These are phyloP conservation scores for Caretta caretta DNA, from an alignment of 2,113 vertebrate genomes.

Conservation along the genomic window DNA sequence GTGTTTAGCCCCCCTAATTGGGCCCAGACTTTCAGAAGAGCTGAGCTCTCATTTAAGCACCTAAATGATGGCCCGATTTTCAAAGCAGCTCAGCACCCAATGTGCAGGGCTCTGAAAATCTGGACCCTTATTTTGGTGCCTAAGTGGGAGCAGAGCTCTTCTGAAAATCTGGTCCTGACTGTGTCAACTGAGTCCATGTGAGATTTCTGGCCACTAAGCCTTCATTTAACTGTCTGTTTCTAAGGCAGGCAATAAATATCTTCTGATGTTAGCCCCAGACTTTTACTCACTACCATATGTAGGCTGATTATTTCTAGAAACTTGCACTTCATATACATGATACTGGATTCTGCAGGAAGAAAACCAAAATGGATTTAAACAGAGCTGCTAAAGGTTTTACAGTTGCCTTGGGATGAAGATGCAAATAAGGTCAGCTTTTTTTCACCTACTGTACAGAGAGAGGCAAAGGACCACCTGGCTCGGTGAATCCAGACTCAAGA, in stretches of 20 bases:
- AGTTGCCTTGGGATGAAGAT: background rate
- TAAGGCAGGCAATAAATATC: background rate
- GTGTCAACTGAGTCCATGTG: accelerated
- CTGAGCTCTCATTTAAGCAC: background rate
- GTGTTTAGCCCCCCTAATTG: background rate
- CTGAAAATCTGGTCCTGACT: background rate
- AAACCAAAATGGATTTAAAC: background rate
- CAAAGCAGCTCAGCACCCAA: conserved; percentile 1
- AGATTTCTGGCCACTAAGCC: background rate
- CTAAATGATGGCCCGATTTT: background rate
- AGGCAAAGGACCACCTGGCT: background rate
- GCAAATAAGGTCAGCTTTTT: background rate
- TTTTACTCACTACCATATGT: conserved; percentile 13
- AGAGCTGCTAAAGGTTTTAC: background rate
- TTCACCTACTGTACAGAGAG: background rate
- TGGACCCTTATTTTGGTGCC: accelerated
- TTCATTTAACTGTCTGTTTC: conserved; percentile 28
- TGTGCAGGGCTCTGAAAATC: background rate
- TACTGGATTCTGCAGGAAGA: accelerated
- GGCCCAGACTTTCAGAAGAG: accelerated
- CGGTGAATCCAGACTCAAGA: background rate
- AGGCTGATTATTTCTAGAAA: conserved; percentile 49
- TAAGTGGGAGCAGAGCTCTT: background rate
- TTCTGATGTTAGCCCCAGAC: conserved; percentile 32
- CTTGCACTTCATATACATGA: background rate